A percentile compares a stretch with the other conserved stretches of the same genome.
These are phyloP conservation scores for Hylaeus anthracinus DNA, from an alignment of 1,140 invertebrate species.

Conservation along the genomic window DNA sequence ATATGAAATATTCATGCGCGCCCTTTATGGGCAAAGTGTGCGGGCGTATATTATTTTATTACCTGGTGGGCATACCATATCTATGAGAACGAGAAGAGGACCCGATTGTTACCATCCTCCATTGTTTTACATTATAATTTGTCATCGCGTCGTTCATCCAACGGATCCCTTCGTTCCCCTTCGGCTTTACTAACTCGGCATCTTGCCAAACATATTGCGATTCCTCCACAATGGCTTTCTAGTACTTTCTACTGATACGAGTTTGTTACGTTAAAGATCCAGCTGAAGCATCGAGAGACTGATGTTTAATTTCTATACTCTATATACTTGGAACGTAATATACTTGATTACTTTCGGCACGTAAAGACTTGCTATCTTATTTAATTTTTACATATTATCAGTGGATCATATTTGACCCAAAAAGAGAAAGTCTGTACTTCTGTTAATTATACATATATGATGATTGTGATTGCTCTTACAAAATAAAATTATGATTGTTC, in stretches of 20 bases:
- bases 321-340: too few relatives aligned
- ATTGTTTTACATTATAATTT: slow-evolving; percentile 61
- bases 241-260: not conserved
- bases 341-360: too few relatives aligned
- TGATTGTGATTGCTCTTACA: too few relatives aligned
- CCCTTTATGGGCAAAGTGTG: slow-evolving; percentile 41
- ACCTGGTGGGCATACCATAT: slow-evolving; percentile 41
- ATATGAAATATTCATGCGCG: slow-evolving; percentile 59
- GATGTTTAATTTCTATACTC: too few relatives aligned
- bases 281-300: too few relatives aligned
- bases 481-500: too few relatives aligned
- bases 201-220: slow-evolving; percentile 23
- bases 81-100: slow-evolving; percentile 1
- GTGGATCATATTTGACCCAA: too few relatives aligned
- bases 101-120: slow-evolving; percentile 47
- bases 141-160: slow-evolving; percentile 29
- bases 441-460: too few relatives aligned
- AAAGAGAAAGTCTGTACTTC: too few relatives aligned
- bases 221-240: slow-evolving; percentile 9
- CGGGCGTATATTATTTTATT: slow-evolving; percentile 59
- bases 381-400: too few relatives aligned
- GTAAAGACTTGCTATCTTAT: too few relatives aligned
- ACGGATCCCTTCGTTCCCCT: not conserved
- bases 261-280: not conserved
- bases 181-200: slow-evolving; percentile 4